Conservation (phyloP, 2,113 vertebrate genomes). For the Ictidomys tridecemlineatus region DNA sequence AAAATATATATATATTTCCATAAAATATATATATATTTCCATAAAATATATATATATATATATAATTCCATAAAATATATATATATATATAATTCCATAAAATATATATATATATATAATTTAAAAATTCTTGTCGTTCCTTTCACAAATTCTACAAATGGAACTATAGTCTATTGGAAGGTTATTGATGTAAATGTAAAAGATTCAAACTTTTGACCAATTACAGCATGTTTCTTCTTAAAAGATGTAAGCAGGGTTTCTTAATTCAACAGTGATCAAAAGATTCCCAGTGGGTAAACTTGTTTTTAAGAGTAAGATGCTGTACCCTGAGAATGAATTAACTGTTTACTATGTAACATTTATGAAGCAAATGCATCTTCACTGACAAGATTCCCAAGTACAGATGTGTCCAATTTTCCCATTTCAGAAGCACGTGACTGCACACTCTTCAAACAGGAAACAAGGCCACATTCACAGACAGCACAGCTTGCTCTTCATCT, state of each 20-base stretch:
- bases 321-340: slow-evolving; percentile 31
- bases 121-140: slow-evolving; percentile 45
- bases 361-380: slow-evolving; percentile 13
- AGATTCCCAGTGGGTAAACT: neutral
- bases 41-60: too few relatives aligned
- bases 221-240: neutral
- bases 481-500: neutral
- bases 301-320: slow-evolving; percentile 31
- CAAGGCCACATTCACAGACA: neutral
- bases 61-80: too few relatives aligned
- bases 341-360: slow-evolving; percentile 27
- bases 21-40: too few relatives aligned
- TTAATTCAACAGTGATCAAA: slow-evolving; percentile 50
- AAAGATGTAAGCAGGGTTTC: slow-evolving; percentile 19
- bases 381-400: neutral
- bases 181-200: slow-evolving; percentile 14
- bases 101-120: neutral
- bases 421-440: neutral
- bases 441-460: neutral
- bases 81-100: too few relatives aligned
- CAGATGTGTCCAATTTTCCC: neutral
- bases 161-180: neutral
- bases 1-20: neutral
- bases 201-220: slow-evolving; percentile 45
- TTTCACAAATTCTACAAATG: slow-evolving; percentile 34